Base-by-base conservation (phyloP, 2,888 invertebrate genomes). In the Sesia bembeciformis region DNA sequence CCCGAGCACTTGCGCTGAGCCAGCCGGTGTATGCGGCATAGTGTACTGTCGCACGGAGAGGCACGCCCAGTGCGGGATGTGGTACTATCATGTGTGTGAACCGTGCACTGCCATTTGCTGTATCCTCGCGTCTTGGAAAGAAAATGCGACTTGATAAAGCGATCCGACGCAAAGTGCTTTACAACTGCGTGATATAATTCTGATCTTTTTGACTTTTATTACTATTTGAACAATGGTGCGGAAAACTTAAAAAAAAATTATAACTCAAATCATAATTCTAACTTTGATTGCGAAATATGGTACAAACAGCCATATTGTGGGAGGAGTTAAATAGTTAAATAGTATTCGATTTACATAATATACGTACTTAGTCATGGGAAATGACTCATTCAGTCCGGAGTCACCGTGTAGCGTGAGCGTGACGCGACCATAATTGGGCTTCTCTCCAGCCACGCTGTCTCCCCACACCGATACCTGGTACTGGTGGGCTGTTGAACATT, bases 11-110 rank as follows among this genome's bases (percentile, higher is more conserved):
- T 38, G 95, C 95, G 40, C 95, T 95, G 56, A 97, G 91, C 97
- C 97, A 97, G 7, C 97, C 97, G 62, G 94, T 94, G 85, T 97
- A 97, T 0, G 96, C 96, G 4, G 94, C 95, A 81, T 97, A 97
- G 63, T 94, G 92, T 38, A 97, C 90, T 70, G 95, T 92, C 0
- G 94, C 91, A 40, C 92, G 92, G 53, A 92, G 90, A 8, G 95
- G 93, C 62, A 94, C 94, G 8, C 94, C 92, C 58, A 97, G 85
- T 39, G 94, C 94, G 0, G 97, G 97, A 89, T 97, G 97, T 3
- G 97, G 96, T 3, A 97, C 97, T 46, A 97, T 88, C 59, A 97
- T 95, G 72, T 94, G 93, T 4, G 95, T 94, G 56, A 96, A 92
- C 7, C 94, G 91, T 53, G 93, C 93, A 4, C 94, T 94, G 42